A percentile compares a stretch with the other conserved stretches of the same genome.
These are phyloP conservation scores for Apolygus lucorum DNA, from an alignment of 1,140 invertebrate genomes.

Conservation along the genomic window DNA sequence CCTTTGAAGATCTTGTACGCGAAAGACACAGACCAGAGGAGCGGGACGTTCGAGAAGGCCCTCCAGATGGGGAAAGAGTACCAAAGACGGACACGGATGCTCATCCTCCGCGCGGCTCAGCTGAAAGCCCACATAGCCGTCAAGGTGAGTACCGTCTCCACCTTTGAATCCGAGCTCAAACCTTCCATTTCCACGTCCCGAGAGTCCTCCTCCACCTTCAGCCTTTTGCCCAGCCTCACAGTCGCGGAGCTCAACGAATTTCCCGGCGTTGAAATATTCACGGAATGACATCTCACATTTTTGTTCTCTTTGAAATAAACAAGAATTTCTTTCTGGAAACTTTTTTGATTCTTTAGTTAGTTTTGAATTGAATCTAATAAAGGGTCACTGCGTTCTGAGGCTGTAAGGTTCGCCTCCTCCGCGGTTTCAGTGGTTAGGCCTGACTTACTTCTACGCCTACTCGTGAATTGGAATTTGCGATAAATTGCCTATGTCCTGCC, in stretches of 20 bases:
- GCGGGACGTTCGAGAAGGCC: conserved; percentile 89
- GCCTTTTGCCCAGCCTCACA: not conserved
- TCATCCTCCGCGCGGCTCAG: conserved; percentile 87
- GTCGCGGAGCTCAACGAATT: not conserved
- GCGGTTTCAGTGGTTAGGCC: too few species aligned
- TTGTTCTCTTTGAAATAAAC: too few species aligned
- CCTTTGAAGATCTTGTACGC: conserved; percentile 79
- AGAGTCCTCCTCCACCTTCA: not conserved
- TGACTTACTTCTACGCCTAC: too few species aligned
- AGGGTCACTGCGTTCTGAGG: too few species aligned
- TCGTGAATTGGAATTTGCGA: too few species aligned
- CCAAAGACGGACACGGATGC: conserved; percentile 80
- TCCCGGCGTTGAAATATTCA: not conserved
- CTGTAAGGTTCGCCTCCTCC: too few species aligned
- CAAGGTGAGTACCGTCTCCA: conserved; percentile 60
- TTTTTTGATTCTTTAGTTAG: too few species aligned
- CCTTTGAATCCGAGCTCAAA: too few species aligned
- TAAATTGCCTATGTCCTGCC: too few species aligned
- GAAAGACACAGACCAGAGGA: conserved; percentile 92
- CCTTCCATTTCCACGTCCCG: not conserved
- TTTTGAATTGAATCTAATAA: too few species aligned
- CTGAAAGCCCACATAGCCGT: conserved; percentile 90
- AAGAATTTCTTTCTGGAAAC: too few species aligned
- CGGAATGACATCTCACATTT: not conserved
- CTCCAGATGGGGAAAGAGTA: conserved; percentile 87